These are phyloP conservation scores for Ophonus ardosiacus DNA, from an alignment of 2,888 invertebrate genomes.

Conservation along the genomic window DNA sequence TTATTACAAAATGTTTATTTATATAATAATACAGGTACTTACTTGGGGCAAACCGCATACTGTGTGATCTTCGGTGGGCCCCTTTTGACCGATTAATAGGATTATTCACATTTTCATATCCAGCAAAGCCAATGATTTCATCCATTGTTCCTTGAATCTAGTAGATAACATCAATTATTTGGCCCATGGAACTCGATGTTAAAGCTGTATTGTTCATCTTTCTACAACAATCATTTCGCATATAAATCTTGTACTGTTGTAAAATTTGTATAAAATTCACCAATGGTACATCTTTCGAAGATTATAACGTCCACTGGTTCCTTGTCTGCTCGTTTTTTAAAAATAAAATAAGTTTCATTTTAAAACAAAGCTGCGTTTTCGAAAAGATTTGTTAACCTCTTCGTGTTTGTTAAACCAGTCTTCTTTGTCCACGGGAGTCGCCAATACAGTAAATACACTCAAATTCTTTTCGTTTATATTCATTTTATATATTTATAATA, in stretches of 20 bases:
- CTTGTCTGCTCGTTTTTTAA: slow-evolving; percentile 92
- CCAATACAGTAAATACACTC: slow-evolving; percentile 90
- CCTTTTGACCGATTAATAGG: slow-evolving; percentile 84
- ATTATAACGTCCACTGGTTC: slow-evolving; percentile 96
- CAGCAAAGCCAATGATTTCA: slow-evolving; percentile 95
- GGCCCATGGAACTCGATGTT: slow-evolving; percentile 94
- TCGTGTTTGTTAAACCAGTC: slow-evolving; percentile 94
- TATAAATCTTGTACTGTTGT: not conserved
- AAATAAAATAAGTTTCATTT: slow-evolving; percentile 98
- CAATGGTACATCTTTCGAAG: slow-evolving; percentile 95
- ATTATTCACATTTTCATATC: slow-evolving; percentile 97
- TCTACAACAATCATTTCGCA: slow-evolving; percentile 71
- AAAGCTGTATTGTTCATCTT: slow-evolving; percentile 91
- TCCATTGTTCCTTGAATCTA: slow-evolving; percentile 98
- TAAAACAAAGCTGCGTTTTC: slow-evolving; percentile 93
- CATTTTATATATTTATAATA: slow-evolving; percentile 78
- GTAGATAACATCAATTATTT: slow-evolving; percentile 88
- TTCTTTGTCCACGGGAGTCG: slow-evolving; percentile 93
- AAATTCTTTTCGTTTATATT: slow-evolving; percentile 98
- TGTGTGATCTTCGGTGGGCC: slow-evolving; percentile 77
- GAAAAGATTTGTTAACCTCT: slow-evolving; percentile 92
- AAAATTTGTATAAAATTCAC: no score
- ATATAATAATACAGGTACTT: slow-evolving; percentile 65
- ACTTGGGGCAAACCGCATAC: slow-evolving; percentile 77
- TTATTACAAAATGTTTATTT: not conserved